A percentile compares a stretch with the other conserved stretches of the same genome.
These are phyloP conservation scores for Pheucticus melanocephalus DNA, from an alignment of 2,113 vertebrate species.

Conservation along the genomic window DNA sequence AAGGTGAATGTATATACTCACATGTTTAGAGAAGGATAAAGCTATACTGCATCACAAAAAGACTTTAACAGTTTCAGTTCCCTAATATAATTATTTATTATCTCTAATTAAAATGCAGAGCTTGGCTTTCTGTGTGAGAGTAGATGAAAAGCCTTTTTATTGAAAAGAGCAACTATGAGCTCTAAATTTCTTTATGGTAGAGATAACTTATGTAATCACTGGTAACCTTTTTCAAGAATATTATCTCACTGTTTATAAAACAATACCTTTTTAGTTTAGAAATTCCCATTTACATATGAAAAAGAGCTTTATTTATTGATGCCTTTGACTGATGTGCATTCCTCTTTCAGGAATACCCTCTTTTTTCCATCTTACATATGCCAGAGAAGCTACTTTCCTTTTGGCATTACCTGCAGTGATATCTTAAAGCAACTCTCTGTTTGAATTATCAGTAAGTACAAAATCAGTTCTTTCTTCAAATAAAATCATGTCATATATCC, in stretches of 20 bases:
- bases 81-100: constrained; percentile 78
- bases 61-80: constrained; percentile 68
- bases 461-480: neutral
- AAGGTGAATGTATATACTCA: neutral
- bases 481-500: neutral
- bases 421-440: neutral
- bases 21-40: neutral
- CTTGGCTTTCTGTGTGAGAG: constrained; percentile 71
- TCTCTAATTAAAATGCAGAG: constrained; percentile 82
- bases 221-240: constrained; percentile 83
- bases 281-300: constrained; percentile 81
- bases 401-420: constrained; percentile 27
- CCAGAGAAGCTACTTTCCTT: constrained; percentile 37
- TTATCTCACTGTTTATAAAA: constrained; percentile 84
- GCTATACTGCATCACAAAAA: neutral
- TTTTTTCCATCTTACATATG: constrained; percentile 51
- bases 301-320: constrained; percentile 78
- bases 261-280: constrained; percentile 78
- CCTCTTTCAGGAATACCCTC: constrained; percentile 63
- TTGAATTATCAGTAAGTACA: neutral
- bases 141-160: constrained; percentile 76
- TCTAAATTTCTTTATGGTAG: constrained; percentile 78
- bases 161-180: constrained; percentile 81
- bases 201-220: constrained; percentile 82
- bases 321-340: constrained; percentile 71